Evolutionary conservation across 2,888 invertebrate genomes (phyloP), one percentile per base, ranked within the genome.

Genomic region (Agriopis aurantiaria): DNA sequence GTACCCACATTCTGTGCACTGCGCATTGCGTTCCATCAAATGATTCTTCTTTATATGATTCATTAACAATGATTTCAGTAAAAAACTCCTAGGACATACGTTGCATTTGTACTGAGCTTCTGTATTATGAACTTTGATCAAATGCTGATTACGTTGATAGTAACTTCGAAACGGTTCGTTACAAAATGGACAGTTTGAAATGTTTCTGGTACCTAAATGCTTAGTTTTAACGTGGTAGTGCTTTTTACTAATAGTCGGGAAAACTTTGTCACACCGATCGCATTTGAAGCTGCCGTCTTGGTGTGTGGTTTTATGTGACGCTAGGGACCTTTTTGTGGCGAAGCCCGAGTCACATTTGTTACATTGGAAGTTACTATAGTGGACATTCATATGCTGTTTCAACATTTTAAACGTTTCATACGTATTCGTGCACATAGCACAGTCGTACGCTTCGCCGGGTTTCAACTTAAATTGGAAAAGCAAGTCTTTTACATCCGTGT

Each of bases 1-100:
- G 55, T 88, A 92, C 0, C 93, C 95, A 65, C 95, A 95, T 40
- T 95, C 91, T 0, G 90, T 88, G 41, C 95, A 95, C 59, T 92
- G 92, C 67, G 88, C 93, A 17, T 94, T 91, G 4, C 88, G 75
- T 64, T 93, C 93, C 91, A 92, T 93, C n/a, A 95, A 81, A 78
- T 95, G 95, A 56, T 86, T 85, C 56, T 90, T 90, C 67, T 92
- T 92, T 33, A 92, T 91, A 80, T 93, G 93, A 71, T 83, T 85
- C 90, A 91, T 93, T 0, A 93, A 67, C 9, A 93, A 78, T 0
- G 91, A 89, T 43, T 92, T 93, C 0, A 92, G 43, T 1, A 92
- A 82, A 66, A 88, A 93, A 0, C 84, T 73, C 33, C 90, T 90
- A 1, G 78, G 83, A 67, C 93, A 93, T 0, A 93, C 85, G 61